Evolutionary conservation across 2,797 vertebrate species (phyloP), one percentile per base, ranked within the genome.

Genomic region (Hypotaenidia okinawae): DNA sequence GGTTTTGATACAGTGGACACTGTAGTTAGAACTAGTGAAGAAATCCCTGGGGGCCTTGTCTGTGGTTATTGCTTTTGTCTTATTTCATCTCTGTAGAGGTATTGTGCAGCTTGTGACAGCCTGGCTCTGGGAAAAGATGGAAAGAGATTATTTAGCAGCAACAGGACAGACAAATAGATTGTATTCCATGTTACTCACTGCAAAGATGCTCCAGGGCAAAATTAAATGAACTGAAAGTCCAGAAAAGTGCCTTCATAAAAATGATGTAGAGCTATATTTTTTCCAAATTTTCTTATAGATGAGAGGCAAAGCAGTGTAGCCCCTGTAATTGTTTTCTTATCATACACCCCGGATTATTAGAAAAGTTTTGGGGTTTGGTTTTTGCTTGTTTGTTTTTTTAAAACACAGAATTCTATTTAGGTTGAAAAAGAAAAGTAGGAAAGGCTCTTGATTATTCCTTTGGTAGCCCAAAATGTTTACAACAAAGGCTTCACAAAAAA

Each of bases 41-140:
- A 79, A 91, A 83, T 93, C 94, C 91, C 93, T 18, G 32, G 57
- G 35, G 91, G 91, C 77, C 54, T 69, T 37, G 67, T 1, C 90
- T 95, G 80, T 43, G 74, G 79, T 95, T 97, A 94, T 95, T 96
- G 95, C 91, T 92, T 94, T 96, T 96, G 95, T 92, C 88, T 93
- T 90, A 89, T 93, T 95, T 93, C 73, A 89, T 92, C 89, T 91
- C 78, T 76, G 69, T 25, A 57, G 90, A 94, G 78, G 93, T 84
- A 95, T 94, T 88, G 39, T 6, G 13, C 88, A 59, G 69, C 87
- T 79, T 63, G 93, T 94, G 94, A 96, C 93, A 96, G 91, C 84
- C 80, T 37, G 66, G 33, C 74, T 84, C 84, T 9, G 75, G 79
- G 92, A 81, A 75, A 57, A 96, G 94, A 93, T 92, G 70, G 92